phyloP scores from a whole-genome alignment of 2,888 invertebrate species.

The Patella ulyssiponensis region DNA sequence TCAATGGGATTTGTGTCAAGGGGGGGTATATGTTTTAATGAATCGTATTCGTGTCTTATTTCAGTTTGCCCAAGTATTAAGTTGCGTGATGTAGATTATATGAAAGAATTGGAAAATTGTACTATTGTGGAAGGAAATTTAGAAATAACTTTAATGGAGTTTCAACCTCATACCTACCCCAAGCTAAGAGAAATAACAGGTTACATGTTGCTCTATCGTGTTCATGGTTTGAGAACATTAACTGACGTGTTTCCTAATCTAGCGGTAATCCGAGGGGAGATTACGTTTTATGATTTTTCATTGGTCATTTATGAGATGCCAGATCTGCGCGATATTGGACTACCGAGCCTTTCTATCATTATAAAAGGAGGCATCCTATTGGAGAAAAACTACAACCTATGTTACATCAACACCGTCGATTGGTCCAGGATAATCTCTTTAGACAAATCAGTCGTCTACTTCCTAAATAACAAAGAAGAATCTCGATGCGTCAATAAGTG shows the following conservation, averaged over 20 bases:
- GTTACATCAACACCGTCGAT: slow-evolving; percentile 91
- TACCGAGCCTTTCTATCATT: slow-evolving; percentile 76
- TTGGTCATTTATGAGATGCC: slow-evolving; percentile 88
- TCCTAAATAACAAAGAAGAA: slow-evolving; percentile 75
- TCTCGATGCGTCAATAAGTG: slow-evolving; percentile 54
- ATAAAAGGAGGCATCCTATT: slow-evolving; percentile 88
- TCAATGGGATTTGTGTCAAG: too few species aligned
- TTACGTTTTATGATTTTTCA: slow-evolving; percentile 87
- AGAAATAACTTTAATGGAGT: slow-evolving; percentile 86
- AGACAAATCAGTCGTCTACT: slow-evolving; percentile 76
- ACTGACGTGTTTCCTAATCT: slow-evolving; percentile 93
- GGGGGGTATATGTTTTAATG: too few species aligned
- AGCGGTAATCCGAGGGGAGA: slow-evolving; percentile 90
- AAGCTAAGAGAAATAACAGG: slow-evolving; percentile 91
- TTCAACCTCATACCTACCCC: slow-evolving; percentile 84
- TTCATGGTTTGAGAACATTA: slow-evolving; percentile 84
- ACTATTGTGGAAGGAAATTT: slow-evolving; percentile 93
- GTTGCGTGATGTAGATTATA: too few species aligned
- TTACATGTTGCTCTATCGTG: slow-evolving; percentile 86
- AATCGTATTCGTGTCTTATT: too few species aligned
- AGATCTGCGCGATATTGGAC: slow-evolving; percentile 81
- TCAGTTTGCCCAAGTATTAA: too few species aligned
- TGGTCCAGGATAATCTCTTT: slow-evolving; percentile 84
- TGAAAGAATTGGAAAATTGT: slow-evolving; percentile 78
- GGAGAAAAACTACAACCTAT: slow-evolving; percentile 89